These are phyloP conservation scores for Excalfactoria chinensis DNA, from an alignment of 2,113 vertebrate genomes.

Conservation along the genomic window DNA sequence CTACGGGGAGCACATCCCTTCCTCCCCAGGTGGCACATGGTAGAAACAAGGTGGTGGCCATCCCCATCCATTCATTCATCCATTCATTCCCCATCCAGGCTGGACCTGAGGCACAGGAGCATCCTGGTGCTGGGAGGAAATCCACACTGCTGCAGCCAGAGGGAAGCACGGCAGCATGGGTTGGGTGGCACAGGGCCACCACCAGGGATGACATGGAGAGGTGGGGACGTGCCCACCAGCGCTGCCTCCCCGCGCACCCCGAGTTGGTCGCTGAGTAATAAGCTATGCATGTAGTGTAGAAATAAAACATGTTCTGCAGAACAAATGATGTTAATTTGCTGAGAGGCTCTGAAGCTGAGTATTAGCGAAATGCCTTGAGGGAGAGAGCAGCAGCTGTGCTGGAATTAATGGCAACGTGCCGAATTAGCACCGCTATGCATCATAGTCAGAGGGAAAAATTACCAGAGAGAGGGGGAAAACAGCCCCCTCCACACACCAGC, in stretches of 20 bases:
- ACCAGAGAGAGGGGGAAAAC: constrained; percentile 48
- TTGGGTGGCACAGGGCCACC: neutral
- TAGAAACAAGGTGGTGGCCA: neutral
- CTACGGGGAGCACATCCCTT: neutral
- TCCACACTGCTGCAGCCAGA: neutral
- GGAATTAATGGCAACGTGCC: constrained; percentile 91
- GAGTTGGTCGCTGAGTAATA: constrained; percentile 67
- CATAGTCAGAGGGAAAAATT: constrained; percentile 83
- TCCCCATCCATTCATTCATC: neutral
- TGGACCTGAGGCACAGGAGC: neutral
- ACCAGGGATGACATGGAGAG: accelerated
- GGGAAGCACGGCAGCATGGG: accelerated
- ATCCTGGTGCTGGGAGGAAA: accelerated
- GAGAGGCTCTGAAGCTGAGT: constrained; percentile 89
- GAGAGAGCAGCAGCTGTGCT: constrained; percentile 90
- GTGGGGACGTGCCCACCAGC: neutral
- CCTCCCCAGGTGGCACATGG: neutral
- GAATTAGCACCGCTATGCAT: constrained; percentile 90
- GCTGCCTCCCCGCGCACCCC: constrained; percentile 23
- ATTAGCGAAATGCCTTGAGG: constrained; percentile 89
- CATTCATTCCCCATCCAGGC: neutral
- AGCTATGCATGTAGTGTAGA: constrained; percentile 86
- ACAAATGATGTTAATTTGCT: constrained; percentile 96
- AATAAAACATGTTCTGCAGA: constrained; percentile 91
- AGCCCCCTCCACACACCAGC: neutral